Evolutionary conservation across 2,888 invertebrate species (phyloP), one percentile per base, ranked within the genome.

Genomic region (Vanessa cardui): DNA sequence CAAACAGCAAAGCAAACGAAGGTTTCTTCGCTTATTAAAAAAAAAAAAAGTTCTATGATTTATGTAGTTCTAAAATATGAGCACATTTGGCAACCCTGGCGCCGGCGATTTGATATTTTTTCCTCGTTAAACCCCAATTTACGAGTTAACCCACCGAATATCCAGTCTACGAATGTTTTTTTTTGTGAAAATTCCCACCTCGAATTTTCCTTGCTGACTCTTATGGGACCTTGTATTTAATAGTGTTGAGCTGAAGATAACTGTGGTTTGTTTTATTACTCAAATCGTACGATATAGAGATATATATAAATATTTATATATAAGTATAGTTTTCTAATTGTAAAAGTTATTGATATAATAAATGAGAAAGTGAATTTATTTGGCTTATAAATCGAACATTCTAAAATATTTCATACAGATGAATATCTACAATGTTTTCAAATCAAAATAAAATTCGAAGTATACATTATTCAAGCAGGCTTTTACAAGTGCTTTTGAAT

Each of bases 101-200:
- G 33, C n/a, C 39, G n/a, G 62, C 58, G 62, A 66, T 70, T 66
- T 62, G 68, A 63, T 70, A 73, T 73, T 70, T 70, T 68, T 72
- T 63, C 69, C 71, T 66, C 72, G 71, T 71, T 69, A 69, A 56
- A 60, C 61, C 61, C 58, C 72, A 68, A 68, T 72, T 68, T 68
- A 64, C 65, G 50, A 62, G 45, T 68, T 66, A 71, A 62, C 68
- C 66, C 58, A 59, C 58, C 68, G 60, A 33, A 62, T 69, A 62
- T 68, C 66, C 65, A 68, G 66, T 72, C 63, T 66, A 61, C 33
- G 49, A 65, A 65, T 31, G 62, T 59, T 66, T 66, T 26, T 26
- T 26, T 68, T 62, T 65, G 60, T 59, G 16, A 66, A 62, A 59
- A 66, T 54, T 52, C 52, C 46, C 61, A 39, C 52, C 33, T 46